Evolutionary conservation across 2,888 invertebrate species (phyloP).

Genomic region (Drosophila pseudotalamancana): DNA sequence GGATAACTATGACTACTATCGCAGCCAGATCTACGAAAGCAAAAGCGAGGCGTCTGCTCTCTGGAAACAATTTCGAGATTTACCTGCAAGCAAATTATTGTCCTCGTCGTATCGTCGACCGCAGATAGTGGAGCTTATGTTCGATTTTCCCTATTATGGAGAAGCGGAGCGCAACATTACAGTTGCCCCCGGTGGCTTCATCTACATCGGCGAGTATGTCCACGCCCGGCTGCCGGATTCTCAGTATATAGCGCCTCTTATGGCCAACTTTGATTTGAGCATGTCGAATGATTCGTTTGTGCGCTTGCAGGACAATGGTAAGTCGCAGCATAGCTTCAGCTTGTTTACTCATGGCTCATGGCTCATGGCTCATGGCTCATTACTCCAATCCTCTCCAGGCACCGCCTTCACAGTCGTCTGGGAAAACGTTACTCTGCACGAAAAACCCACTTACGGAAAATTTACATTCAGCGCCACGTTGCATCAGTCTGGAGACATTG

Average conservation of each 20-base stretch:
- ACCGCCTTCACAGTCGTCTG: constrained; percentile 97
- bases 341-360: neutral
- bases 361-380: neutral
- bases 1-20: constrained; percentile 92
- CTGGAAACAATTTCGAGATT: constrained; percentile 88
- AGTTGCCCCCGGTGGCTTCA: constrained; percentile 98
- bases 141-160: constrained; percentile 98
- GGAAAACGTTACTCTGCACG: constrained; percentile 95
- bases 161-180: constrained; percentile 94
- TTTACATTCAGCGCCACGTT: constrained; percentile 97
- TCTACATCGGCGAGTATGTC: constrained; percentile 97
- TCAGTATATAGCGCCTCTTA: constrained; percentile 98
- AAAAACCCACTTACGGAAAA: constrained; percentile 88
- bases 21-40: constrained; percentile 89
- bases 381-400: constrained; percentile 85
- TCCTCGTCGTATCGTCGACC: constrained; percentile 94
- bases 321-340: constrained; percentile 63
- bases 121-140: constrained; percentile 92
- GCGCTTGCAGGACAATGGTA: constrained; percentile 94
- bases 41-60: constrained; percentile 86
- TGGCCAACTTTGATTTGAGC: constrained; percentile 99
- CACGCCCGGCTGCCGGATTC: constrained; percentile 99
- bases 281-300: constrained; percentile 91
- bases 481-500: constrained; percentile 94
- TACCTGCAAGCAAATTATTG: constrained; percentile 88